Evolutionary conservation across 2,797 vertebrate species (phyloP), one percentile per base, ranked within the genome.

Genomic region (Crocidura indochinensis): DNA sequence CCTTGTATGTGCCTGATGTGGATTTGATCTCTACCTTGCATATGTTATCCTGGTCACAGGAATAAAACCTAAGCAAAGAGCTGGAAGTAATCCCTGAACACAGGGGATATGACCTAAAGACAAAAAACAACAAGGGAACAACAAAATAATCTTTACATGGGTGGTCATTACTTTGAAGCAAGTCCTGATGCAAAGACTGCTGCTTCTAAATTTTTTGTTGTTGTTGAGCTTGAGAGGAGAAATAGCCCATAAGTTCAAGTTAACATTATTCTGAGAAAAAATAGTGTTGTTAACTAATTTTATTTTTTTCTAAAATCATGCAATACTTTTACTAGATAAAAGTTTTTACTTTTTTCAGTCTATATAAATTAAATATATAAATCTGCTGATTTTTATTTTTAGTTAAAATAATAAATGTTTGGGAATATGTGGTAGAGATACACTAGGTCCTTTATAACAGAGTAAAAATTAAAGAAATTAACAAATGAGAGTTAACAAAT

Each of bases 251-350:
- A 76, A 77, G 2, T 26, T 49, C 68, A 60, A 73, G 1, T 46
- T 46, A 49, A 17, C 4, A 73, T 69, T 47, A 20, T 68, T 73
- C 10, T 77, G 72, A 20, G 24, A 77, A 81, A 81, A 62, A n/a
- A 68, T 20, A 76, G 2, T 44, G 10, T 69, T 10, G 44, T 68
- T 26, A 87, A 87, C 69, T 29, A n/a, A 1, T 65, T 81, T 83
- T 29, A n/a, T 56, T 79, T 89, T 79, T n/a, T 88, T n/a, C 11
- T 93, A 15, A 81, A 92, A 94, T 81, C 38, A 83, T 26, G 64
- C 74, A 78, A 56, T n/a, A 9, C 5, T 31, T 38, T 80, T 84
- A 46, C 76, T 73, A 64, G 24, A 64, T 11, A 0, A 71, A 78
- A 26, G 6, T 44, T 71, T 38, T 38, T 38, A 38, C 27, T 82